Evolutionary conservation across 2,113 vertebrate species (phyloP).

Genomic region (Gallinago media): DNA sequence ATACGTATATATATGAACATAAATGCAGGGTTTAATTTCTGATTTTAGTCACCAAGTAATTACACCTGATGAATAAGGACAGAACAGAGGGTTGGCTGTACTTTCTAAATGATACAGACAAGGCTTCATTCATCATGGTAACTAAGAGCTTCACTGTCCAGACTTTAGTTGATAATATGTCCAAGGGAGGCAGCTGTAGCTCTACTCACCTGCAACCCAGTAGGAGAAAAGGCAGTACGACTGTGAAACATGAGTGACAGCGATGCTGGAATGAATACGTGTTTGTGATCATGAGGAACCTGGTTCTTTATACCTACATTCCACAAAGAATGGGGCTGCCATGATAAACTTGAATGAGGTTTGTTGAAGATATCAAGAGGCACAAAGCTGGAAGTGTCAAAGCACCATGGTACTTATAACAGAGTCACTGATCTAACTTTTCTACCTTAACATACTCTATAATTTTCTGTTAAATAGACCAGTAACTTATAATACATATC

Average conservation of each 20-base stretch:
- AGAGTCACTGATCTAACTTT: neutral
- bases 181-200: neutral
- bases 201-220: neutral
- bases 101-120: neutral
- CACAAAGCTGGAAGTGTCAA: neutral
- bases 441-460: neutral
- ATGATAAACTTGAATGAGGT: neutral
- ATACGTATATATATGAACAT: neutral
- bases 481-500: neutral
- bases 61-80: neutral
- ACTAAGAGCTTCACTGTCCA: neutral
- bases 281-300: neutral
- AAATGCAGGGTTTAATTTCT: neutral
- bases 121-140: neutral
- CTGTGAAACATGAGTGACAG: neutral
- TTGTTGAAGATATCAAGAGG: neutral
- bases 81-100: neutral
- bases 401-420: neutral
- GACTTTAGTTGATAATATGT: neutral
- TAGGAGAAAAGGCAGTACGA: neutral
- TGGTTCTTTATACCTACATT: neutral
- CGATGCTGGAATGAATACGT: neutral
- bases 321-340: neutral
- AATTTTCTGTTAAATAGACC: neutral
- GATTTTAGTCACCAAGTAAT: neutral